These are phyloP conservation scores for Nycticorax nycticorax DNA, from an alignment of 2,113 vertebrate genomes.

Conservation along the genomic window DNA sequence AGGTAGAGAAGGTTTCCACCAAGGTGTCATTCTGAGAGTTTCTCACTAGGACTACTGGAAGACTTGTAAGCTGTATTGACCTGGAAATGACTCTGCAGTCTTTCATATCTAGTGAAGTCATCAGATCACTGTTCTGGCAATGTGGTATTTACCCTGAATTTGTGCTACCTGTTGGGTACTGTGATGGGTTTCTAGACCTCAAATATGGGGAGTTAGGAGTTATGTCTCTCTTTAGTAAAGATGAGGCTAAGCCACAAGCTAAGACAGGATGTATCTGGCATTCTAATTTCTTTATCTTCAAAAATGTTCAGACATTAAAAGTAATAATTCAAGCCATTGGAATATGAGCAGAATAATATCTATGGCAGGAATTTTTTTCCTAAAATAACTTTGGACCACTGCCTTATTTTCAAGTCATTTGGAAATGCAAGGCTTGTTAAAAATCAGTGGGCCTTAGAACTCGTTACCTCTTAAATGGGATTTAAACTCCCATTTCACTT, in stretches of 20 bases:
- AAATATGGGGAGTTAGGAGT: background rate
- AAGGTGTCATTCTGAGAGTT: background rate
- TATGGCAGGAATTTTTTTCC: background rate
- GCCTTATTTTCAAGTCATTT: background rate
- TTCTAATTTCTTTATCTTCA: background rate
- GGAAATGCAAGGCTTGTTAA: background rate
- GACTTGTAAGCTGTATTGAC: background rate
- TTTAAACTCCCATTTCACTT: slow-evolving; percentile 11
- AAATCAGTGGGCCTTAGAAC: background rate
- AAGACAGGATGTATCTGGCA: background rate
- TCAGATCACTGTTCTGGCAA: background rate
- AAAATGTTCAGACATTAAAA: background rate
- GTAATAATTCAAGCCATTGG: background rate
- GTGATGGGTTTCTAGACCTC: background rate
- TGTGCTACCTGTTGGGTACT: background rate
- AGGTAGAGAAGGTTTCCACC: background rate
- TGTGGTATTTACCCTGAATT: background rate
- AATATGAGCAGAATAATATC: background rate
- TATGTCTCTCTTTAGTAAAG: background rate
- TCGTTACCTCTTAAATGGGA: background rate
- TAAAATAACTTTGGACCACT: background rate
- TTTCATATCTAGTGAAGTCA: background rate
- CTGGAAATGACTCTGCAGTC: background rate
- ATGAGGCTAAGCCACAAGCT: background rate
- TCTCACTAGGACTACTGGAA: background rate